Conservation (phyloP, 2,113 vertebrate genomes). For the Anas platyrhynchos region DNA sequence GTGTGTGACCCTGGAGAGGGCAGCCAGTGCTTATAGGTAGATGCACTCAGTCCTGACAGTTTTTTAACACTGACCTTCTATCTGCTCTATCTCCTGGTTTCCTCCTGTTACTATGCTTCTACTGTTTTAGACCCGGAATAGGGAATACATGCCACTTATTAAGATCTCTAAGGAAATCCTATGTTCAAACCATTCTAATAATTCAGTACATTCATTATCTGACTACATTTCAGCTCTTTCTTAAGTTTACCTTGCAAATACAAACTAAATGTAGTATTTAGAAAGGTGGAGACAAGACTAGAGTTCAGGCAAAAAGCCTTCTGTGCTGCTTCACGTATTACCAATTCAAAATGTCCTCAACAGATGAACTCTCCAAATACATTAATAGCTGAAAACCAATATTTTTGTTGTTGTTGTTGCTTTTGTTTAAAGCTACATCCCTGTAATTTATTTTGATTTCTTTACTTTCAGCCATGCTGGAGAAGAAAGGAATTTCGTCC, state of each 20-base stretch:
- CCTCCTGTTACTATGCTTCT: not conserved
- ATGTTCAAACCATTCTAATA: not conserved
- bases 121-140: not conserved
- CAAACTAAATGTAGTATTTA: not conserved
- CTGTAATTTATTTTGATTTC: not conserved
- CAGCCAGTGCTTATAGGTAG: not conserved
- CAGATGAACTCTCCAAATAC: not conserved
- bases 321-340: not conserved
- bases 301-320: not conserved
- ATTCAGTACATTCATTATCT: not conserved
- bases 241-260: not conserved
- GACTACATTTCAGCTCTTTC: not conserved
- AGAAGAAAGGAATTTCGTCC: not conserved
- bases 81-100: not conserved
- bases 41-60: not conserved
- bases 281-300: not conserved
- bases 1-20: not conserved
- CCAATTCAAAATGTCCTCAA: not conserved
- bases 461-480: not conserved
- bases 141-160: not conserved
- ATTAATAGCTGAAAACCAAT: not conserved
- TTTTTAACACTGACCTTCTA: not conserved
- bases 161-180: not conserved
- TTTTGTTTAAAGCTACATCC: not conserved
- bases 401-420: not conserved